Conservation (phyloP, 2,113 vertebrate genomes). For the Ahaetulla prasina region DNA sequence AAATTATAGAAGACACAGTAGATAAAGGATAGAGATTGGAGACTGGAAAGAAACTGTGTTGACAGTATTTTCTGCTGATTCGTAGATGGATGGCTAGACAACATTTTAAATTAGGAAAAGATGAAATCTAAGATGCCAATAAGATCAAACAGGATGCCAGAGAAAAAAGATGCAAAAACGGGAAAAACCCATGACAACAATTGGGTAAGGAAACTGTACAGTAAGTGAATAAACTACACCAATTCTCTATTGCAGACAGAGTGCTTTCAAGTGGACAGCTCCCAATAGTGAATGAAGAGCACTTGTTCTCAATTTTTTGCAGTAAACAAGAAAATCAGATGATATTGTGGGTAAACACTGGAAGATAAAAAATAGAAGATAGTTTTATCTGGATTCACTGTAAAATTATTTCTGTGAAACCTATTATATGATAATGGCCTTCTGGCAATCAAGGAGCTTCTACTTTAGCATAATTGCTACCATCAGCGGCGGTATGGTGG, state of each 20-base stretch:
- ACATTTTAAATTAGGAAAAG: not conserved
- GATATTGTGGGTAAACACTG: not conserved
- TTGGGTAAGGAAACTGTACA: not conserved
- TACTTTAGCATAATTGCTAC: not conserved
- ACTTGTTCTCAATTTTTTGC: not conserved
- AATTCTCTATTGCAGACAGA: not conserved
- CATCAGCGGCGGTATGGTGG: too few relatives aligned
- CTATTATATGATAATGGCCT: not conserved
- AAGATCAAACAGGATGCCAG: not conserved
- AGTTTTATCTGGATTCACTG: not conserved
- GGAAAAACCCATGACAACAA: not conserved
- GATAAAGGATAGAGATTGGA: not conserved
- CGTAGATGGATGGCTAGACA: not conserved
- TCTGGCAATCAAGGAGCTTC: not conserved
- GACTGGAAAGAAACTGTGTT: not conserved
- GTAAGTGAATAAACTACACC: not conserved
- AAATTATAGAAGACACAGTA: not conserved
- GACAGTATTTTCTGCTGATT: not conserved
- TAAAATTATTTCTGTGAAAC: not conserved
- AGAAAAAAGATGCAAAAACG: not conserved
- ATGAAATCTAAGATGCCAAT: not conserved
- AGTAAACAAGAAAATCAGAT: not conserved
- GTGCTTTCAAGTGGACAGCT: not conserved
- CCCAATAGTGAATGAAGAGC: not conserved
- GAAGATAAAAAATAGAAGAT: not conserved